phyloP scores from a whole-genome alignment of 1,140 invertebrate species.

The Chionoecetes opilio region DNA sequence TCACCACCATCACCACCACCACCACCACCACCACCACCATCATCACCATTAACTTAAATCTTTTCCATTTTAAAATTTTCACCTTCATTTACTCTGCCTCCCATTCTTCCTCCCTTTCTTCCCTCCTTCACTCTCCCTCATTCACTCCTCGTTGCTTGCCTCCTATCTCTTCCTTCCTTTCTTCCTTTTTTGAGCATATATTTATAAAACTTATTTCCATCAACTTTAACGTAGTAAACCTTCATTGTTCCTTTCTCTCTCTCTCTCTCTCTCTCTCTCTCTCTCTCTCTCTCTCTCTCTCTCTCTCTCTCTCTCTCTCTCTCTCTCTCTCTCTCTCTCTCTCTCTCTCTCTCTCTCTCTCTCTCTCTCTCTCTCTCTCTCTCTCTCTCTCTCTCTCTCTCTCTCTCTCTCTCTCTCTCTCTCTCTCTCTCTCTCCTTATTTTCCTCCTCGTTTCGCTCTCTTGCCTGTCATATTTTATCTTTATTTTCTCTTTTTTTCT shows the following conservation, averaged over 20 bases:
- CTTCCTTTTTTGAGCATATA: neutral
- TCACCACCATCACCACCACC: neutral
- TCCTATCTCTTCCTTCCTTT: neutral
- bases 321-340: no score
- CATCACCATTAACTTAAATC: neutral
- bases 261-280: no score
- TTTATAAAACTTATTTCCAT: neutral
- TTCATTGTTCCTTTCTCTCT: no score
- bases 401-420: slow-evolving; percentile 1
- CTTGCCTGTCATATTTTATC: neutral
- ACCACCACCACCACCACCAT: neutral
- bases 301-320: no score
- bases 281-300: no score
- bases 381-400: no score
- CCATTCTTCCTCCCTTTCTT: neutral
- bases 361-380: no score
- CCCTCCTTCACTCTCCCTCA: neutral
- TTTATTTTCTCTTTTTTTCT: neutral
- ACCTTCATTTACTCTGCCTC: neutral
- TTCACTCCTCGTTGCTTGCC: neutral
- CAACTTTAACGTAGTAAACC: neutral
- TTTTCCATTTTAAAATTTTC: slow-evolving; percentile 31
- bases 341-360: no score
- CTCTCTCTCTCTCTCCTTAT: neutral
- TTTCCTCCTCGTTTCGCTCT: neutral